These are phyloP conservation scores for Simalia tracyae DNA, from an alignment of 2,797 vertebrate genomes.

Conservation along the genomic window DNA sequence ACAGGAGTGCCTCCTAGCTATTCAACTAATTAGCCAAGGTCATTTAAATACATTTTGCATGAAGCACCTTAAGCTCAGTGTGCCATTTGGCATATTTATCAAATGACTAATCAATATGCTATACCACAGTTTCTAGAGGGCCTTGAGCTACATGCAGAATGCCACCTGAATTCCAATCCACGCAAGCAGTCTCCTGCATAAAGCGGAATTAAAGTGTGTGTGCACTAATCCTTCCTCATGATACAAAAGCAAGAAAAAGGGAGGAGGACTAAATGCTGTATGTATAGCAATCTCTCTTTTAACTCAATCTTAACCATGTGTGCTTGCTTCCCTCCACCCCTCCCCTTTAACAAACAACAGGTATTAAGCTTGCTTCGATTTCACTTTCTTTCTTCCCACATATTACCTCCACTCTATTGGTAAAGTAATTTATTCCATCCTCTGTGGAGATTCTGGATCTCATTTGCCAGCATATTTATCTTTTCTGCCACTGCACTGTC, in stretches of 20 bases:
- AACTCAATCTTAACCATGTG: slow-evolving; percentile 66
- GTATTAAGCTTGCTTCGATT: slow-evolving; percentile 74
- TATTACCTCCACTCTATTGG: slow-evolving; percentile 77
- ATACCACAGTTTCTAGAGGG: slow-evolving; percentile 66
- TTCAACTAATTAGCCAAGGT: slow-evolving; percentile 76
- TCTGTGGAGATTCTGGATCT: slow-evolving; percentile 79
- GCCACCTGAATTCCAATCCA: slow-evolving; percentile 72
- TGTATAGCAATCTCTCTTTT: slow-evolving; percentile 61
- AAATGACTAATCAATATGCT: slow-evolving; percentile 81
- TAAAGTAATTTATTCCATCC: slow-evolving; percentile 83
- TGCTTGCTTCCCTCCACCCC: slow-evolving; percentile 43
- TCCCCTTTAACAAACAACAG: slow-evolving; percentile 63
- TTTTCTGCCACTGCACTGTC: slow-evolving; percentile 80
- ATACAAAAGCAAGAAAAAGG: slow-evolving; percentile 55
- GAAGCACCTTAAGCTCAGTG: slow-evolving; percentile 71
- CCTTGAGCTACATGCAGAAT: slow-evolving; percentile 63
- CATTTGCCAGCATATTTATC: slow-evolving; percentile 83
- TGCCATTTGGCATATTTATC: slow-evolving; percentile 78
- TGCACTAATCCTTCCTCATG: slow-evolving; percentile 61
- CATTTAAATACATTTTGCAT: slow-evolving; percentile 79
- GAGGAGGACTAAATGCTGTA: slow-evolving; percentile 53
- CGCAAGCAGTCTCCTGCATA: slow-evolving; percentile 67
- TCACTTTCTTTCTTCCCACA: slow-evolving; percentile 74
- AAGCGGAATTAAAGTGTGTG: slow-evolving; percentile 62
- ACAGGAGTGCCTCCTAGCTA: slow-evolving; percentile 63